Evolutionary conservation across 2,888 invertebrate genomes (phyloP).

Genomic region (Ennomos fuscantarius): DNA sequence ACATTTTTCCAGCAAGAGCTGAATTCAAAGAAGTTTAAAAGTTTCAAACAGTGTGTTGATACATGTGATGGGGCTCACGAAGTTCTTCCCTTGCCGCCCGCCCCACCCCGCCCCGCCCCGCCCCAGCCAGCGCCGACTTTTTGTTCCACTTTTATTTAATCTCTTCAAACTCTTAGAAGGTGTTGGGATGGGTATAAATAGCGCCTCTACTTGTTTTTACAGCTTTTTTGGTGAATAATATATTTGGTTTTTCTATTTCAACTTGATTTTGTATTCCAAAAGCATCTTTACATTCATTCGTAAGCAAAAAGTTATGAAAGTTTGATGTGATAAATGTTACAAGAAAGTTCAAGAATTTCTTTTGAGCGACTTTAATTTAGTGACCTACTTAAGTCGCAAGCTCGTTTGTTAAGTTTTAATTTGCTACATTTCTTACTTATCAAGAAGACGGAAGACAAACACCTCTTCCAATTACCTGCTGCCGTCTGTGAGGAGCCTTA

Average conservation of each 20-base stretch:
- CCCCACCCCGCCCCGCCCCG: background rate
- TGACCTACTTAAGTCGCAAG: constrained; percentile 6
- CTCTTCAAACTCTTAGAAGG: constrained; percentile 30
- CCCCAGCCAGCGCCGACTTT: constrained; percentile 31
- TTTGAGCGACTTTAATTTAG: constrained; percentile 1
- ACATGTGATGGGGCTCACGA: constrained; percentile 60
- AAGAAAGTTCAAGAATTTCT: background rate
- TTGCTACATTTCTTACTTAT: constrained; percentile 18
- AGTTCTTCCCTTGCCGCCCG: constrained; percentile 36
- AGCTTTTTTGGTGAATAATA: constrained; percentile 33
- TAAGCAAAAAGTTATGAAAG: background rate
- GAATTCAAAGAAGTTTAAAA: constrained; percentile 60
- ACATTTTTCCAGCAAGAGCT: constrained; percentile 58
- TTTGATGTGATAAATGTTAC: constrained; percentile 6
- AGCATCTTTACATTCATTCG: constrained; percentile 1
- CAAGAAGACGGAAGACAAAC: constrained; percentile 25
- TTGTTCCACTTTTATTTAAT: constrained; percentile 43
- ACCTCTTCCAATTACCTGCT: constrained; percentile 34
- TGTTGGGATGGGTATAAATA: constrained; percentile 30
- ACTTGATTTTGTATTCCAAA: constrained; percentile 18
- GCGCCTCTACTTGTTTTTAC: constrained; percentile 20
- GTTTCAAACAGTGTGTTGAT: constrained; percentile 61
- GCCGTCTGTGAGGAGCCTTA: constrained; percentile 33
- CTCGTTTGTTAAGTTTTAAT: constrained; percentile 23
- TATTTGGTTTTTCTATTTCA: constrained; percentile 24